phyloP scores from a whole-genome alignment of 2,113 vertebrate genomes.

The Aegypius monachus region DNA sequence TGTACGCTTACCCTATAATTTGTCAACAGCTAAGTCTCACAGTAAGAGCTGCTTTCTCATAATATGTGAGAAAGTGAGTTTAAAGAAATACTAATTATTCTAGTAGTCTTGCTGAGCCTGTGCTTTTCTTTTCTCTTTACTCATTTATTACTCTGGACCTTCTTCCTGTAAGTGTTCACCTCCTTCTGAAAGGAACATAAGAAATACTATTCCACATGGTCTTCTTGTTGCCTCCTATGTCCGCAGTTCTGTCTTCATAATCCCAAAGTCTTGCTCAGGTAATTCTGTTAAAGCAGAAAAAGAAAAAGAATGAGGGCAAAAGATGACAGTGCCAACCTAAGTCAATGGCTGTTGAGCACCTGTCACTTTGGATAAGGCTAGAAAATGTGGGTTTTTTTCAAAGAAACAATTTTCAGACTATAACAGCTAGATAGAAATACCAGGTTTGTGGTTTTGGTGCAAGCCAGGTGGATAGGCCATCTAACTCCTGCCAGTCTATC shows the following conservation, averaged over 20 bases:
- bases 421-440: background rate
- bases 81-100: background rate
- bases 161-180: background rate
- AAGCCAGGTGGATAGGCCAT: background rate
- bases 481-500: background rate
- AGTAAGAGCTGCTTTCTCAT: background rate
- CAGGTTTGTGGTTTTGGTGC: background rate
- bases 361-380: background rate
- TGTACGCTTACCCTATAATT: background rate
- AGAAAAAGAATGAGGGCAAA: background rate
- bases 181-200: background rate
- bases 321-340: background rate
- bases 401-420: background rate
- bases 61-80: background rate
- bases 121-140: background rate
- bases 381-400: background rate
- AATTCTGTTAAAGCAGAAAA: background rate
- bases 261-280: background rate
- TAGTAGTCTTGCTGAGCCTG: background rate
- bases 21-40: background rate
- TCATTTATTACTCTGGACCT: background rate
- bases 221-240: background rate
- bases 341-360: background rate
- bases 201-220: background rate
- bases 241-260: background rate